Conservation (phyloP, 2,113 vertebrate genomes). For the Cranoglanis bouderius region DNA sequence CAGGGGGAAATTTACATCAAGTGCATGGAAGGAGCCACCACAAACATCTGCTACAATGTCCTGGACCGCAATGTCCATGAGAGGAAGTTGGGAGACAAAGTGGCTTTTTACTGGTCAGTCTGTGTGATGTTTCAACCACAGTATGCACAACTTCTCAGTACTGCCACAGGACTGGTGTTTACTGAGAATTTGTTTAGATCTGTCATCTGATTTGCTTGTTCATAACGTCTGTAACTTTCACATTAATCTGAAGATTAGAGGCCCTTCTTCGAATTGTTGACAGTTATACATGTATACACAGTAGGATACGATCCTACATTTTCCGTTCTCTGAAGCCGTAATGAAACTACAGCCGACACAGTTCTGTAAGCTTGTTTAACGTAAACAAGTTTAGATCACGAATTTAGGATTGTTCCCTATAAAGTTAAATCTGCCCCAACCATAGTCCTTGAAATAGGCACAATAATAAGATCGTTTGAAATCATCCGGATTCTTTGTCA, state of each 20-base stretch:
- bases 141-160: background rate
- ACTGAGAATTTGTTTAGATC: background rate
- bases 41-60: conserved; percentile 97
- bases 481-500: background rate
- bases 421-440: background rate
- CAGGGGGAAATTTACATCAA: conserved; percentile 92
- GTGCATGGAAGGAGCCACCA: conserved; percentile 94
- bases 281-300: no score
- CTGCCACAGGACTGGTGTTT: background rate
- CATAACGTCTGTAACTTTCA: background rate
- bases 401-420: background rate
- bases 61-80: conserved; percentile 89
- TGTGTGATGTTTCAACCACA: background rate
- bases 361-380: background rate
- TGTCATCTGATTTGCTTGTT: background rate
- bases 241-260: background rate
- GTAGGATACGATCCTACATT: background rate
- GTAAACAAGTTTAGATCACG: background rate
- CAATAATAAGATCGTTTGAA: background rate
- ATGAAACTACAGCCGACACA: background rate
- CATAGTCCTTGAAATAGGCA: background rate
- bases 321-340: background rate
- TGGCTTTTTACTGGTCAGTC: conserved; percentile 93
- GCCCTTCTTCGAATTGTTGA: background rate
- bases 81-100: conserved; percentile 87